Percentiles rank a stretch among this genome's conserved stretches.
These are phyloP conservation scores for Gopherus evgoodei DNA, from an alignment of 2,113 vertebrate genomes.

Conservation along the genomic window DNA sequence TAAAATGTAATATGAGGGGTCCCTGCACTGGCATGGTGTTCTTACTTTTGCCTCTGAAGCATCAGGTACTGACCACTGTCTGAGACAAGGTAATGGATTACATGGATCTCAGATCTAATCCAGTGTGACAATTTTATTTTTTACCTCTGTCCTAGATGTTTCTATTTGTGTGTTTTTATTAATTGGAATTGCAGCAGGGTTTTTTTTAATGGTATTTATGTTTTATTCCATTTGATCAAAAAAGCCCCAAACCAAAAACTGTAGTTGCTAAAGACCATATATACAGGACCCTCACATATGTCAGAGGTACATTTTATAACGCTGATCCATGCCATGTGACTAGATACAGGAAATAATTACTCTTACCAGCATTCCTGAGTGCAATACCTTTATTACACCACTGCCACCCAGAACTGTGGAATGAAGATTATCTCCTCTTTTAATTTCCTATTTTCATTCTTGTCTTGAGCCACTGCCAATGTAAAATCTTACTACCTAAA, in stretches of 20 bases:
- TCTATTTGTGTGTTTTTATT: not conserved
- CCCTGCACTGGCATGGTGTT: not conserved
- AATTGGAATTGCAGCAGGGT: not conserved
- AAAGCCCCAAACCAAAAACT: not conserved
- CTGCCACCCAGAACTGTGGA: not conserved
- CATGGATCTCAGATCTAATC: not conserved
- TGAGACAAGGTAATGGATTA: not conserved
- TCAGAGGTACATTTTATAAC: not conserved
- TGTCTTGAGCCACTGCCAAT: not conserved
- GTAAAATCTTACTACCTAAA: not conserved
- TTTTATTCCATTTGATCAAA: not conserved
- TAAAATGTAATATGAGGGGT: not conserved
- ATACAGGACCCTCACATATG: fast-evolving
- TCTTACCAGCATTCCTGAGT: not conserved
- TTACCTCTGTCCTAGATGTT: not conserved
- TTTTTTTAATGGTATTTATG: no score
- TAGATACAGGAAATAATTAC: not conserved
- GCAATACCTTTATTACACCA: constrained; percentile 49
- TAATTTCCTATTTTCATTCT: not conserved
- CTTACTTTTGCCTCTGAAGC: not conserved
- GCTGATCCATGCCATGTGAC: not conserved
- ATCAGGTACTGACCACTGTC: not conserved
- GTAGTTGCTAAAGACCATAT: not conserved
- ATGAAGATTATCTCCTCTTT: not conserved
- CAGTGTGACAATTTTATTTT: not conserved